Evolutionary conservation across 2,888 invertebrate genomes (phyloP).

Genomic region (Agapostemon virescens): DNA sequence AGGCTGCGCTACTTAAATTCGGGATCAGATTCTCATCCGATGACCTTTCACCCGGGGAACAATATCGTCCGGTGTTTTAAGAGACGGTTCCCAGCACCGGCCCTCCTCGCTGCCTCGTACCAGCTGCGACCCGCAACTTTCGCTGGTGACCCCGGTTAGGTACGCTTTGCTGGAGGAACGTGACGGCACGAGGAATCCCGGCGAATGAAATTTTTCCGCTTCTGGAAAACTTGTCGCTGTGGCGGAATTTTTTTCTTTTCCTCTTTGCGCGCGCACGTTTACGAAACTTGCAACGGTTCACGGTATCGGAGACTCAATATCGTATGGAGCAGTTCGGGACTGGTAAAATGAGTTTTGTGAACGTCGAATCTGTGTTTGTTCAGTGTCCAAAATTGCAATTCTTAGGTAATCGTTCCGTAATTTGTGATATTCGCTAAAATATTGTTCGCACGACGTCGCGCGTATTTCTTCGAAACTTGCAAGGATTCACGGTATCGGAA

Average conservation of each 20-base stretch:
- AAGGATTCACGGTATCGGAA: too few species aligned
- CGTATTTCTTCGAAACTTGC: too few species aligned
- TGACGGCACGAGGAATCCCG: neutral
- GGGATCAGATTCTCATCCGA: constrained; percentile 45
- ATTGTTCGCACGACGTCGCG: too few species aligned
- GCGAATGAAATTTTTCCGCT: constrained; percentile 9
- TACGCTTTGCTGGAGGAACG: constrained; percentile 6
- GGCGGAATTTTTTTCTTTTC: neutral
- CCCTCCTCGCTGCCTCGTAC: neutral
- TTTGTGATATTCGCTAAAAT: too few species aligned
- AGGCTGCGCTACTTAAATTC: constrained; percentile 16
- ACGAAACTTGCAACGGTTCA: too few species aligned
- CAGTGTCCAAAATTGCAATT: too few species aligned
- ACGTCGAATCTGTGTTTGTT: too few species aligned
- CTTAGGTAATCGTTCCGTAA: too few species aligned
- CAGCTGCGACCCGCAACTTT: neutral
- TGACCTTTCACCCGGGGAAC: constrained; percentile 19
- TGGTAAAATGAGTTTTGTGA: too few species aligned
- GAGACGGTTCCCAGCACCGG: neutral
- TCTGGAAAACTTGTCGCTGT: neutral
- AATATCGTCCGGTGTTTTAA: constrained; percentile 29
- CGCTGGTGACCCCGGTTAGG: neutral
- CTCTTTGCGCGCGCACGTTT: too few species aligned
- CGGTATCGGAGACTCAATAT: too few species aligned
- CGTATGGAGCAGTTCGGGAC: too few species aligned